These are phyloP conservation scores for Orgyia antiqua DNA, from an alignment of 2,888 invertebrate species.

Conservation along the genomic window DNA sequence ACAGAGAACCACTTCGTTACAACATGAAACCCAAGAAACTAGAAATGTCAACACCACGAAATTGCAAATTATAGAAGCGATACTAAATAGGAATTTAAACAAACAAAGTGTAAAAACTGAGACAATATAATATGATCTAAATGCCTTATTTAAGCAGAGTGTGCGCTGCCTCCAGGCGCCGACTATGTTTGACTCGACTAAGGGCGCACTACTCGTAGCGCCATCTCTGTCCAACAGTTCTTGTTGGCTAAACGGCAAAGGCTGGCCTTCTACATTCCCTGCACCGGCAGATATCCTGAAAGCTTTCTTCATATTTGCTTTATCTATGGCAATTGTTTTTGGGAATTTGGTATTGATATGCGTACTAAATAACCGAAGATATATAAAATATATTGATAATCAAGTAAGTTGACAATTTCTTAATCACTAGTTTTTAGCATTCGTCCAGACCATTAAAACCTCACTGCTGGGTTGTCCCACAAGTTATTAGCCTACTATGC, in stretches of 20 bases:
- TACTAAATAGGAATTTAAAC: too few species aligned
- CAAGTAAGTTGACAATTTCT: constrained; percentile 78
- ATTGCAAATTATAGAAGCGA: too few species aligned
- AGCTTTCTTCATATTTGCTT: constrained; percentile 85
- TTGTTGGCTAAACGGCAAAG: constrained; percentile 84
- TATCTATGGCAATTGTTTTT: constrained; percentile 87
- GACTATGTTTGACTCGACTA: constrained; percentile 81
- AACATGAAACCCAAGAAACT: neutral
- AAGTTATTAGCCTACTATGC: too few species aligned
- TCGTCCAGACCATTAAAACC: too few species aligned
- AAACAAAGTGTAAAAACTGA: constrained; percentile 65
- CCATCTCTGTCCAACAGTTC: constrained; percentile 90
- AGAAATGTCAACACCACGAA: neutral
- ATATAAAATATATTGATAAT: constrained; percentile 91
- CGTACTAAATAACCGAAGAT: constrained; percentile 89
- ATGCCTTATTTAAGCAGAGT: constrained; percentile 67
- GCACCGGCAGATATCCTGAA: constrained; percentile 86
- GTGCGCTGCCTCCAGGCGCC: constrained; percentile 70
- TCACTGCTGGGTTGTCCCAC: too few species aligned
- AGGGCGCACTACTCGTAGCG: constrained; percentile 85
- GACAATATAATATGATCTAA: constrained; percentile 66
- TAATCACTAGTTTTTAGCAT: too few species aligned
- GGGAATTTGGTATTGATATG: constrained; percentile 89
- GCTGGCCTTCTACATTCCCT: constrained; percentile 81
- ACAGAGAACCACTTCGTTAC: too few species aligned